Evolutionary conservation across 2,797 vertebrate genomes (phyloP).

Genomic region (Xenops minutus): DNA sequence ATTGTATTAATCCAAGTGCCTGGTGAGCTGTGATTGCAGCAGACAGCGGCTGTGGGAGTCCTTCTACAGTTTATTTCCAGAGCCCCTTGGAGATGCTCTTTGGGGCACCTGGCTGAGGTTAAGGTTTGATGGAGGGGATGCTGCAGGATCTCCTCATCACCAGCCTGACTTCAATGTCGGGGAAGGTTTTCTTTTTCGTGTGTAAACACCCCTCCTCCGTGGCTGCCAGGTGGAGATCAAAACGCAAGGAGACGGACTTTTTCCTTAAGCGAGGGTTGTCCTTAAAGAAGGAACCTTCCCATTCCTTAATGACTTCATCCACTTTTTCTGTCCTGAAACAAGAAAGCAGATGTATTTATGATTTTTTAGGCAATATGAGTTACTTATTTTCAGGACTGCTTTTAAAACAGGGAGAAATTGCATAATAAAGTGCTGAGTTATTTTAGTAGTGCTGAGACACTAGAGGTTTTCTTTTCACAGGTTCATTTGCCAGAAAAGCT

Average conservation of each 20-base stretch:
- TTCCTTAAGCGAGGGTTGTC: constrained; percentile 94
- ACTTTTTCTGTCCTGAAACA: constrained; percentile 92
- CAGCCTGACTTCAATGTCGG: constrained; percentile 92
- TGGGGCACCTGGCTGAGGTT: constrained; percentile 43
- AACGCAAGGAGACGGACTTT: constrained; percentile 95
- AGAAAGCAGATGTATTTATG: constrained; percentile 31
- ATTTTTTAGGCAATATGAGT: not conserved
- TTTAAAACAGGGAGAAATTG: not conserved
- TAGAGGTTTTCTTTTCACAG: not conserved
- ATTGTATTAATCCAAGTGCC: not conserved
- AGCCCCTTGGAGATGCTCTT: not conserved
- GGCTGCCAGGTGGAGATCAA: constrained; percentile 92
- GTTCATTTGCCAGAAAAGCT: not conserved
- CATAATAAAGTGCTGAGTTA: not conserved
- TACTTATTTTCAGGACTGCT: not conserved
- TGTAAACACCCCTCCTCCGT: constrained; percentile 85
- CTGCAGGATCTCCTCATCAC: constrained; percentile 95
- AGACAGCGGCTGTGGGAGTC: not conserved
- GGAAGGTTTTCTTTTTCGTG: constrained; percentile 83
- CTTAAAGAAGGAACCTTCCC: constrained; percentile 98
- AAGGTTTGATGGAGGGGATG: constrained; percentile 89
- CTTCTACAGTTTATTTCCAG: not conserved
- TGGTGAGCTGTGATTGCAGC: not conserved
- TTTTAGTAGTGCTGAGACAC: not conserved
- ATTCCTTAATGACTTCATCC: constrained; percentile 94